Evolutionary conservation across 2,113 vertebrate genomes (phyloP).

Genomic region (Datnioides undecimradiatus): DNA sequence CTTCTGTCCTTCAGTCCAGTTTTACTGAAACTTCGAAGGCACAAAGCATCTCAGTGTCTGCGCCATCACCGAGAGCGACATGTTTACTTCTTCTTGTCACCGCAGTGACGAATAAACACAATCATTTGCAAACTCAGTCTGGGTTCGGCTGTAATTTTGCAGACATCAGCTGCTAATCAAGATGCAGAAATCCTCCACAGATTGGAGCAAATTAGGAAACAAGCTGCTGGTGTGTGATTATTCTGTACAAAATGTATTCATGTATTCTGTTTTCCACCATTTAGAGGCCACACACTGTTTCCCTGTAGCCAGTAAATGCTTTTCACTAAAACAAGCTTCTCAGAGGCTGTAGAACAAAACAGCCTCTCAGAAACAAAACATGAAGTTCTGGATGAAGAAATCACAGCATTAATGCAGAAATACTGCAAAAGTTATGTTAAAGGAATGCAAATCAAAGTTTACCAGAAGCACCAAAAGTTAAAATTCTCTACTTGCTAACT

Average conservation of each 20-base stretch:
- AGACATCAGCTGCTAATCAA: conserved; percentile 14
- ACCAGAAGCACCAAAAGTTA: too few relatives aligned
- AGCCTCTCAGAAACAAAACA: too few relatives aligned
- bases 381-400: too few relatives aligned
- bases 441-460: too few relatives aligned
- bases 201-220: not conserved
- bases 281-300: not conserved
- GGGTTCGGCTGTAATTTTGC: not conserved
- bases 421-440: too few relatives aligned
- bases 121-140: not conserved
- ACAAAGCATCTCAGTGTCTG: not conserved
- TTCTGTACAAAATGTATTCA: not conserved
- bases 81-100: not conserved
- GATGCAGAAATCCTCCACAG: not conserved
- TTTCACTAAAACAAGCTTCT: not conserved
- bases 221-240: conserved; percentile 1
- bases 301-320: not conserved
- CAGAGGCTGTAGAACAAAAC: not conserved
- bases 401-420: too few relatives aligned
- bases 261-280: not conserved
- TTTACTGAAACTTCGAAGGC: not conserved
- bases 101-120: not conserved
- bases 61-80: not conserved
- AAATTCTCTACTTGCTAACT: too few relatives aligned
- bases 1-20: not conserved